Evolutionary conservation across 2,113 vertebrate species (phyloP).

Genomic region (Entomyzon cyanotis): DNA sequence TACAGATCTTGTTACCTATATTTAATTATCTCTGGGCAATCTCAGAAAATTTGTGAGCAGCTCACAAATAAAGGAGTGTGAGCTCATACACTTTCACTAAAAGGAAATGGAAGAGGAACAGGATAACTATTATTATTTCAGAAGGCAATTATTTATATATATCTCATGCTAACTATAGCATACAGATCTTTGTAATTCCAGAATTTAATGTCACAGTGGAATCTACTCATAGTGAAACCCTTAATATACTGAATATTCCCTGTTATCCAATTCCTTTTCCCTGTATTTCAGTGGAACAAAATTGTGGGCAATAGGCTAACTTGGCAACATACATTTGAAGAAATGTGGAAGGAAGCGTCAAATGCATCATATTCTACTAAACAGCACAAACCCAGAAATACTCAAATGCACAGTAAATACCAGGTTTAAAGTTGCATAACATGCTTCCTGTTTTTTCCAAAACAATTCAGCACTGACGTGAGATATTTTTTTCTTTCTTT

Average conservation of each 20-base stretch:
- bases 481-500: neutral
- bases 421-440: neutral
- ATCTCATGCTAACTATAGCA: neutral
- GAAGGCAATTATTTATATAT: neutral
- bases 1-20: neutral
- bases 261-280: constrained; percentile 36
- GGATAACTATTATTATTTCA: neutral
- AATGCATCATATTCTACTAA: neutral
- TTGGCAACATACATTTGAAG: constrained; percentile 35
- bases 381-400: constrained; percentile 20
- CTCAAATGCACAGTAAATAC: neutral
- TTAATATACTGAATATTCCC: constrained; percentile 9
- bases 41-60: neutral
- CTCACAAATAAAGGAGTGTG: neutral
- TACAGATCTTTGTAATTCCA: neutral
- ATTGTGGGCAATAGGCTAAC: neutral
- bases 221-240: neutral
- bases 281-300: constrained; percentile 55
- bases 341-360: constrained; percentile 30
- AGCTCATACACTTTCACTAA: neutral
- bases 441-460: neutral
- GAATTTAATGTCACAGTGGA: constrained; percentile 1
- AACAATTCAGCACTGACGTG: neutral
- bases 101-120: neutral
- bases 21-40: neutral